Evolutionary conservation across 2,888 invertebrate genomes (phyloP).

Genomic region (Amaurobius ferox): DNA sequence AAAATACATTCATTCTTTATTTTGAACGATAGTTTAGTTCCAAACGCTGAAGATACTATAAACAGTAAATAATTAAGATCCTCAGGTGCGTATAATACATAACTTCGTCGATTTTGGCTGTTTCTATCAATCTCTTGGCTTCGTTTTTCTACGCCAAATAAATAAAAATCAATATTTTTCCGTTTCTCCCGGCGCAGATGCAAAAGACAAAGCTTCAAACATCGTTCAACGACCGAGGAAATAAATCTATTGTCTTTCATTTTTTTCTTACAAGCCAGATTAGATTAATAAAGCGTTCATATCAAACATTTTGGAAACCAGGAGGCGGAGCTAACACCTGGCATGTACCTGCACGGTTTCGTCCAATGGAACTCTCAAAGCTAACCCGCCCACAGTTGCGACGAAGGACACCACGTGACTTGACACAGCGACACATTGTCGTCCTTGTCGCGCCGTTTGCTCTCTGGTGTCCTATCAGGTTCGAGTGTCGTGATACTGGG

Average conservation of each 20-base stretch:
- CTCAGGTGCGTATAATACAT: background rate
- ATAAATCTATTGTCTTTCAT: background rate
- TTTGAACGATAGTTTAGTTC: no score
- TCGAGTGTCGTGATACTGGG: background rate
- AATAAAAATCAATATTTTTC: background rate
- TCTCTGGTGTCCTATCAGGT: constrained; percentile 58
- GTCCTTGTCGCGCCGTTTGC: constrained; percentile 61
- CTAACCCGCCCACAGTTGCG: constrained; percentile 41
- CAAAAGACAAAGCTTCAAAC: background rate
- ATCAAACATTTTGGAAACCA: background rate
- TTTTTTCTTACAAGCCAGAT: background rate
- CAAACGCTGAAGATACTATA: no score
- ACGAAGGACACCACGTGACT: constrained; percentile 64
- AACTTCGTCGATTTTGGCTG: background rate
- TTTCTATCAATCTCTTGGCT: background rate
- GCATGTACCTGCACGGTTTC: constrained; percentile 24
- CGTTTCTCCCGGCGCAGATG: background rate
- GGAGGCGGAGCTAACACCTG: constrained; percentile 57
- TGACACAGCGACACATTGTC: constrained; percentile 62
- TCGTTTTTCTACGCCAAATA: background rate
- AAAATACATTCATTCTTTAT: no score
- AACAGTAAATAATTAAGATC: no score
- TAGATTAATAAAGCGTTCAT: background rate
- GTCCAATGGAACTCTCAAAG: constrained; percentile 29
- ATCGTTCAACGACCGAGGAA: background rate